These are phyloP conservation scores for Aviceda subcristata DNA, from an alignment of 2,113 vertebrate genomes.

Conservation along the genomic window DNA sequence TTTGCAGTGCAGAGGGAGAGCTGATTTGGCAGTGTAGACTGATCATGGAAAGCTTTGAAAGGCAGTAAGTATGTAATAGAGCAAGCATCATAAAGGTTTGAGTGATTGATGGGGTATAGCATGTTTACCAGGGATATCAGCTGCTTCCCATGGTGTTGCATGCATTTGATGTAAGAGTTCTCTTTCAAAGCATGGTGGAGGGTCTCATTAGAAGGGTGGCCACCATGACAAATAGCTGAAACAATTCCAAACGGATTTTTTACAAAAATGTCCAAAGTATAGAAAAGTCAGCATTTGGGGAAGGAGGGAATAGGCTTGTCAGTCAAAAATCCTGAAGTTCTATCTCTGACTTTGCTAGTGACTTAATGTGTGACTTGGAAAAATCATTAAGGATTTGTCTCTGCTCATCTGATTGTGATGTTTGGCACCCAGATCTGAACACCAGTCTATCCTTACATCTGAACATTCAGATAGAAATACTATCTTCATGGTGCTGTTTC, in stretches of 20 bases:
- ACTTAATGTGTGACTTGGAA: background rate
- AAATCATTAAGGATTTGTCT: background rate
- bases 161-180: background rate
- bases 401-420: background rate
- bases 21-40: background rate
- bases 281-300: background rate
- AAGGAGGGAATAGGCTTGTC: background rate
- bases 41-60: background rate
- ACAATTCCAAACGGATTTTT: background rate
- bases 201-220: background rate
- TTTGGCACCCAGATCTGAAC: background rate
- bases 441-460: background rate
- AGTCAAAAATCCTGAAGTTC: background rate
- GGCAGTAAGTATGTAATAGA: background rate
- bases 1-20: background rate
- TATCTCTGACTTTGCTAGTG: background rate
- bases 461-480: background rate
- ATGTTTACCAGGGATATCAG: background rate
- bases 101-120: background rate
- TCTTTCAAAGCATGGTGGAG: background rate
- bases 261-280: background rate
- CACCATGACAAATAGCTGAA: background rate
- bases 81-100: background rate
- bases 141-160: background rate
- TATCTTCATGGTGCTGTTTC: background rate